These are phyloP conservation scores for Lithodes maja DNA, from an alignment of 2,888 invertebrate species.

Conservation along the genomic window DNA sequence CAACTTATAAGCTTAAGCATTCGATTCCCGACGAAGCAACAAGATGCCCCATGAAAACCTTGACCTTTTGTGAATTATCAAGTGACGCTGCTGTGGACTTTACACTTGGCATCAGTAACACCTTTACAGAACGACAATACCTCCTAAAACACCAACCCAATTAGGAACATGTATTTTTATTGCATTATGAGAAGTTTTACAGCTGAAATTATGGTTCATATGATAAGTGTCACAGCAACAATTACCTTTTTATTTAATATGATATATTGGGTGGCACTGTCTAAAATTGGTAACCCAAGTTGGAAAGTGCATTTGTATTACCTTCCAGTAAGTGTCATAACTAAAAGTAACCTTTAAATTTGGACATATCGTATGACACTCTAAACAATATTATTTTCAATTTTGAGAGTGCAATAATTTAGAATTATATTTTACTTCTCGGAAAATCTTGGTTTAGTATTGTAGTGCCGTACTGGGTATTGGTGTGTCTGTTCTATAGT, in stretches of 20 bases:
- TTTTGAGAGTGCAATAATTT: no score
- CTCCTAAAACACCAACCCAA: neutral
- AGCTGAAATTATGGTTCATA: no score
- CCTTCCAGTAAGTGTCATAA: no score
- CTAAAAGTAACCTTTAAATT: no score
- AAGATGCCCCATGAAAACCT: neutral
- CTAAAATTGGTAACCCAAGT: no score
- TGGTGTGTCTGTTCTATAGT: neutral
- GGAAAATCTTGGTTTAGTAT: neutral
- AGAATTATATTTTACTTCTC: neutral
- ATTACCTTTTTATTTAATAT: no score
- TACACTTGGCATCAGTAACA: neutral
- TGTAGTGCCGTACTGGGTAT: neutral
- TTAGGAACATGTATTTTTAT: neutral
- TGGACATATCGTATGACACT: no score
- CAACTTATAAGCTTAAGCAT: slow-evolving; percentile 28
- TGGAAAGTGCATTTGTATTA: no score
- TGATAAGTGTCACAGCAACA: no score
- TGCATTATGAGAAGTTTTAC: no score
- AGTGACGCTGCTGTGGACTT: neutral
- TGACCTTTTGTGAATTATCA: neutral
- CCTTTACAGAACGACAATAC: neutral
- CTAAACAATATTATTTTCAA: no score
- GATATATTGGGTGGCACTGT: no score
- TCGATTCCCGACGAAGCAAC: neutral